phyloP scores from a whole-genome alignment of 1,140 invertebrate species.

The Drosophila ironensis region DNA sequence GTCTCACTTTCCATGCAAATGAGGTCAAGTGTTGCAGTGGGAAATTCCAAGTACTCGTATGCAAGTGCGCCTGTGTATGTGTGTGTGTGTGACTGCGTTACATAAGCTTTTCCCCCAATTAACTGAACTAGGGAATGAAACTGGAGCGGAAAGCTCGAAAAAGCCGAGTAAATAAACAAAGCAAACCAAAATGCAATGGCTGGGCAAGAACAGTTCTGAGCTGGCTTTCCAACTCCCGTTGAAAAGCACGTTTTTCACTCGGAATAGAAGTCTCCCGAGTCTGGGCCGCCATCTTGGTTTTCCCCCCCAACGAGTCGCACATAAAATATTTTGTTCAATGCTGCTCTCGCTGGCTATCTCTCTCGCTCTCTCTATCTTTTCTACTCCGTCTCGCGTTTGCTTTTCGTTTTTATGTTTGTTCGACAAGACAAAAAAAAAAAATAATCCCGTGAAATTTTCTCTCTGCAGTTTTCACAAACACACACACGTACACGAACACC shows the following conservation, averaged over 20 bases:
- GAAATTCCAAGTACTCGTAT: slow-evolving; percentile 35
- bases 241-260: slow-evolving; percentile 50
- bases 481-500: neutral
- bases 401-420: slow-evolving; percentile 77
- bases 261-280: slow-evolving; percentile 45
- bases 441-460: slow-evolving; percentile 72
- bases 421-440: slow-evolving; percentile 50
- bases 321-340: slow-evolving; percentile 65
- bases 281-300: slow-evolving; percentile 69
- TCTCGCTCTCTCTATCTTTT: slow-evolving; percentile 53
- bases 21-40: slow-evolving; percentile 77
- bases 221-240: slow-evolving; percentile 26
- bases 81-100: slow-evolving; percentile 45
- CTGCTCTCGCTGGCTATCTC: slow-evolving; percentile 24
- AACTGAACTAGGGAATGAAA: slow-evolving; percentile 1
- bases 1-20: slow-evolving; percentile 65
- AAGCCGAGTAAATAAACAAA: slow-evolving; percentile 17
- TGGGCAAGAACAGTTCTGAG: slow-evolving; percentile 1
- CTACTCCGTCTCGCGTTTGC: slow-evolving; percentile 68
- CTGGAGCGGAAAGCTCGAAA: slow-evolving; percentile 23
- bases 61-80: slow-evolving; percentile 7
- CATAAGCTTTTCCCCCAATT: slow-evolving; percentile 72
- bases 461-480: slow-evolving; percentile 71
- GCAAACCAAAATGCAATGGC: neutral
- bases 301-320: slow-evolving; percentile 58